Evolutionary conservation across 2,888 invertebrate species (phyloP), one percentile per base, ranked within the genome.

Genomic region (Thymelicus lineola): DNA sequence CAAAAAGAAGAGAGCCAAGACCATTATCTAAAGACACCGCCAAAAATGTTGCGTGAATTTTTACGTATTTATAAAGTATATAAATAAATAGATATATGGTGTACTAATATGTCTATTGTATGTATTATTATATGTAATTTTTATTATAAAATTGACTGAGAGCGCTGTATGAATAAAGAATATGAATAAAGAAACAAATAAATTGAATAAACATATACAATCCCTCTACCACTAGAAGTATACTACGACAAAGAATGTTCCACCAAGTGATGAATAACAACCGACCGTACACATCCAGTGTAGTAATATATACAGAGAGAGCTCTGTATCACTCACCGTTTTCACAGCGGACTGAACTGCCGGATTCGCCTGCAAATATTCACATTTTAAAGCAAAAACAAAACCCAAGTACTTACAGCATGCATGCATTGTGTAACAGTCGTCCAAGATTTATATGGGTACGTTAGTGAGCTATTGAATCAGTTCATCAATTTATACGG

Each of bases 261-360:
- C 88, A 88, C 86, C 78, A 73, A 78, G 75, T 73, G 75, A 75
- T 77, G 77, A 77, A 74, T 67, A 71, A 3, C 57, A 58, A 65
- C 53, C 17, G 71, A 46, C 69, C 46, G 62, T 66, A 71, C 65
- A 65, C 50, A 17, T 64, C 70, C 55, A 66, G 48, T 48, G 75
- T 75, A 46, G 50, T 71, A 62, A 55, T 17, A 14, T 35, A 66
- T 68, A 73, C 70, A 71, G 67, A 67, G 57, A 75, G 62, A 70
- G 76, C 77, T 76, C 69, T 64, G 38, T 65, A 81, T 73, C 79
- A 96, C 97, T 97, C 96, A 98, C 98, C 95, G 97, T 96, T 95
- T 98, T 97, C 72, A 98, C 98, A 83, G 98, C 98, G 89, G 97
- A 97, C 94, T 97, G 98, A 91, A 98, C 96, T 83, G 98, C 98